These are phyloP conservation scores for Stenchaetothrips biformis DNA, from an alignment of 2,888 invertebrate genomes.

Conservation along the genomic window DNA sequence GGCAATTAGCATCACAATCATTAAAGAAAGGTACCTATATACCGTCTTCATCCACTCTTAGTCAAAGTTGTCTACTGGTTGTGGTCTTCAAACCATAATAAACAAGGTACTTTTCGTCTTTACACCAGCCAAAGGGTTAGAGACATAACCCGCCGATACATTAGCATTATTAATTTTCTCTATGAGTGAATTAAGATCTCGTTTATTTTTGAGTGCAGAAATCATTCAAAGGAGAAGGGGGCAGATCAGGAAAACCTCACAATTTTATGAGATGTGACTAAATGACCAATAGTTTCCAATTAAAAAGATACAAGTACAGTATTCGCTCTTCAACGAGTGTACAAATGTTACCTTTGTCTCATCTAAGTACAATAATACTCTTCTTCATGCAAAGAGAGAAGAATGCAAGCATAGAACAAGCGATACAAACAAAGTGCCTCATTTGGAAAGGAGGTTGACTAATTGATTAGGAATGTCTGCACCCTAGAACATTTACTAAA, in stretches of 20 bases:
- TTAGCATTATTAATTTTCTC: background rate
- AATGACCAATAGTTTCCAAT: background rate
- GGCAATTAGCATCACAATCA: slow-evolving; percentile 13
- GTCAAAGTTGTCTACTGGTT: too few relatives aligned
- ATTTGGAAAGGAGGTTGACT: slow-evolving; percentile 8
- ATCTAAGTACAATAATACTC: slow-evolving; percentile 22
- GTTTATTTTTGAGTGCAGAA: background rate
- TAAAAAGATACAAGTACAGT: background rate
- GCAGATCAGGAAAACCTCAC: too few relatives aligned
- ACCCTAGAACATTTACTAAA: background rate
- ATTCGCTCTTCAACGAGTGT: background rate
- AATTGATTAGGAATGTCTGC: slow-evolving; percentile 19
- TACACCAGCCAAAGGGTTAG: background rate
- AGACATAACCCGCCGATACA: background rate
- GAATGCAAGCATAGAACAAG: background rate
- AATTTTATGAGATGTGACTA: too few relatives aligned
- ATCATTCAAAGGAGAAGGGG: background rate
- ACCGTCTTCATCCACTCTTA: background rate
- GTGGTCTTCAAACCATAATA: background rate
- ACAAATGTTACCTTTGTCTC: background rate
- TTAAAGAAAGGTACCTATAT: background rate
- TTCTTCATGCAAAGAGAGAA: background rate
- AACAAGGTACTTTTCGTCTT: background rate
- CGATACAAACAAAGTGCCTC: background rate
- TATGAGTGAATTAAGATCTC: background rate